Evolutionary conservation across 2,797 vertebrate species (phyloP).

Genomic region (Pogonophryne albipinna): DNA sequence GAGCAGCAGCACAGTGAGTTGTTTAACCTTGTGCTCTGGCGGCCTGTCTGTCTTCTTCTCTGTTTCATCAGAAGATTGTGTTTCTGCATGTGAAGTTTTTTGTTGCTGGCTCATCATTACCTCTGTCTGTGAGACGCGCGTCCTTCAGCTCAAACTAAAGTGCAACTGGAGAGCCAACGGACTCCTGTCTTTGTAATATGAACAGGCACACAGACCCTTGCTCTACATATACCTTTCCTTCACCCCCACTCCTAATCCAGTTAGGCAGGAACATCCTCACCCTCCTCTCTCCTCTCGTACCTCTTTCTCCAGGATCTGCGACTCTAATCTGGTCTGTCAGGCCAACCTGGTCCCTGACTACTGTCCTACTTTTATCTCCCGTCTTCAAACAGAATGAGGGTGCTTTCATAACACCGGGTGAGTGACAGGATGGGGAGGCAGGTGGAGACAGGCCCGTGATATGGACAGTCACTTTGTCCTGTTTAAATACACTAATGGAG

Average conservation of each 20-base stretch:
- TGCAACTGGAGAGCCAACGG: slow-evolving; percentile 30
- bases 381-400: slow-evolving; percentile 86
- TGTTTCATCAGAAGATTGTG: slow-evolving; percentile 49
- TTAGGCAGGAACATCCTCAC: slow-evolving; percentile 74
- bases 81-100: slow-evolving; percentile 41
- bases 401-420: slow-evolving; percentile 79
- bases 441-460: slow-evolving; percentile 67
- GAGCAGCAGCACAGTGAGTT: slow-evolving; percentile 11
- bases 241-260: slow-evolving; percentile 66
- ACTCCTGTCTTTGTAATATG: slow-evolving; percentile 44
- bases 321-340: slow-evolving; percentile 76
- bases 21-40: slow-evolving; percentile 49
- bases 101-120: slow-evolving; percentile 62
- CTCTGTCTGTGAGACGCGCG: slow-evolving; percentile 34
- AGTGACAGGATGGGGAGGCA: slow-evolving; percentile 74
- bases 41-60: slow-evolving; percentile 23
- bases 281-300: slow-evolving; percentile 54
- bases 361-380: slow-evolving; percentile 81
- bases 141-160: slow-evolving; percentile 49
- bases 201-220: slow-evolving; percentile 52
- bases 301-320: slow-evolving; percentile 33
- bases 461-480: slow-evolving; percentile 84
- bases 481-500: slow-evolving; percentile 84
- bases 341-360: slow-evolving; percentile 60
- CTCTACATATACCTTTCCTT: slow-evolving; percentile 56